These are phyloP conservation scores for Dynastes tityus DNA, from an alignment of 2,888 invertebrate genomes.

Conservation along the genomic window DNA sequence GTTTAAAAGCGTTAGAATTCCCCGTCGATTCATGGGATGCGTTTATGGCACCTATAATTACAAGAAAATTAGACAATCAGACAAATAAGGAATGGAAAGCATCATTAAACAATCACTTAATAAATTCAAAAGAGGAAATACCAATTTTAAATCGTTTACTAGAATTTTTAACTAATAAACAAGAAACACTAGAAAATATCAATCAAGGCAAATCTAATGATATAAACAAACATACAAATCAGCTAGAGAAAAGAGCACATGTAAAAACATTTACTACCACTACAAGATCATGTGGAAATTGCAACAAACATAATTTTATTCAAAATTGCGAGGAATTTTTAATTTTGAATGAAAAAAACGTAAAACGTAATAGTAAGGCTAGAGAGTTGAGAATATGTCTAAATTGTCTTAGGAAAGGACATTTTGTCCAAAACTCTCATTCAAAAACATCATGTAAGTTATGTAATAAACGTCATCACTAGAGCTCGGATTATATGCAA, in stretches of 20 bases:
- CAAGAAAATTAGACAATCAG: constrained; percentile 30
- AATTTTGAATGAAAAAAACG: background rate
- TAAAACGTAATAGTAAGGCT: constrained; percentile 15
- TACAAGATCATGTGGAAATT: constrained; percentile 18
- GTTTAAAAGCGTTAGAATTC: too few species aligned
- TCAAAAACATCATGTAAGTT: constrained; percentile 25
- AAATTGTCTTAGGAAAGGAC: constrained; percentile 31
- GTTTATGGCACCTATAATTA: constrained; percentile 15
- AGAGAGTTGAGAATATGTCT: background rate
- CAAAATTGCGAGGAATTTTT: constrained; percentile 20
- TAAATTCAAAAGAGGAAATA: constrained; percentile 1
- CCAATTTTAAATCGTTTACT: constrained; percentile 15
- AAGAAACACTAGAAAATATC: constrained; percentile 18
- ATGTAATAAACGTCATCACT: too few species aligned
- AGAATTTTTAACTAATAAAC: constrained; percentile 20
- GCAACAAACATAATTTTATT: constrained; percentile 17
- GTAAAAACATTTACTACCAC: background rate
- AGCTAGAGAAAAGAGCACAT: background rate
- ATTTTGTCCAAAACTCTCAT: constrained; percentile 20
- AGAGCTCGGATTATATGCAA: too few species aligned
- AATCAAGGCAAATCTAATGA: background rate
- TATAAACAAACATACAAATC: background rate
- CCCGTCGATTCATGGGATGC: constrained; percentile 21
- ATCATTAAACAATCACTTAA: background rate
- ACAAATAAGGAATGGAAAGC: constrained; percentile 37